These are phyloP conservation scores for Siniperca chuatsi DNA, from an alignment of 2,113 vertebrate genomes.

Conservation along the genomic window DNA sequence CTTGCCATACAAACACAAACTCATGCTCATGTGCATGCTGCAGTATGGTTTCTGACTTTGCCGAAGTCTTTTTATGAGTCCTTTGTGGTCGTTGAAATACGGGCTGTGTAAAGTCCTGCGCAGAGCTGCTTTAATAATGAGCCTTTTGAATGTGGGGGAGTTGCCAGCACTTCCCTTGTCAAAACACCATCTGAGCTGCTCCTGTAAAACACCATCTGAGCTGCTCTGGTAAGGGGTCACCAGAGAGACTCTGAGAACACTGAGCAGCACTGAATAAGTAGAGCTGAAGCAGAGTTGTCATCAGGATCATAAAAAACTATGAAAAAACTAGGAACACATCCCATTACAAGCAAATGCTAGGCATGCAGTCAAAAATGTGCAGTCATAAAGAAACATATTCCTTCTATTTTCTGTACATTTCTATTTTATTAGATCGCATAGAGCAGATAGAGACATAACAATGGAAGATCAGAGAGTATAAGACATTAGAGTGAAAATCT, in stretches of 20 bases:
- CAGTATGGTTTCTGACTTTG: conserved; percentile 63
- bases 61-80: conserved; percentile 77
- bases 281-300: conserved; percentile 25
- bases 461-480: not conserved
- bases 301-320: conserved; percentile 17
- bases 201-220: conserved; percentile 69
- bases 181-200: conserved; percentile 70
- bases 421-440: not conserved
- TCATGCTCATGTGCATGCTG: conserved; percentile 28
- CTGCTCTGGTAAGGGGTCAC: conserved; percentile 58
- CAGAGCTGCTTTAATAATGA: conserved; percentile 76
- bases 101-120: conserved; percentile 62
- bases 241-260: conserved; percentile 58
- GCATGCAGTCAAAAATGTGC: not conserved
- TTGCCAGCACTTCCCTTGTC: conserved; percentile 70
- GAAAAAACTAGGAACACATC: not conserved
- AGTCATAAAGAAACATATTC: not conserved
- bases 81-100: conserved; percentile 73
- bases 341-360: not conserved
- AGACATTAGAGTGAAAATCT: not conserved
- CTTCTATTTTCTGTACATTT: not conserved
- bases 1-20: conserved; percentile 19
- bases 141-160: conserved; percentile 71
- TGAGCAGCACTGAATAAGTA: conserved; percentile 19
- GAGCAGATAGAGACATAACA: no score